Percentiles rank a stretch among this genome's conserved stretches.
phyloP scores from a whole-genome alignment of 2,888 invertebrate species.

The Melanostoma scalare region DNA sequence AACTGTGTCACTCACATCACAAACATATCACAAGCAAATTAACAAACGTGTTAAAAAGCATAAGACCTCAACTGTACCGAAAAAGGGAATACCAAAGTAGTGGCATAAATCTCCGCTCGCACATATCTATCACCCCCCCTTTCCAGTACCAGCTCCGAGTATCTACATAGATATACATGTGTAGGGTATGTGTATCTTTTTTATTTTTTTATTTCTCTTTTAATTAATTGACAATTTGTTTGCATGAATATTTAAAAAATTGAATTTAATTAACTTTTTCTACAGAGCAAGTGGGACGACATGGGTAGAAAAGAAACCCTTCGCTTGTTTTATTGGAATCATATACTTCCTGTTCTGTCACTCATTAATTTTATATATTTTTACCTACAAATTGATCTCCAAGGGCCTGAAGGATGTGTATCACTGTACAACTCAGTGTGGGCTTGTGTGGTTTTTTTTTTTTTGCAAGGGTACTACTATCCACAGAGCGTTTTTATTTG shows the following conservation, averaged over 20 bases:
- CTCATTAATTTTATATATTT: conserved; percentile 52
- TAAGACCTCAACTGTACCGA: conserved; percentile 46
- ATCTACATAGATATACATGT: not conserved
- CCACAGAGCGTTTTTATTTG: conserved; percentile 31
- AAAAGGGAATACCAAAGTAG: conserved; percentile 59
- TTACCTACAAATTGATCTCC: conserved; percentile 51
- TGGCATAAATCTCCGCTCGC: conserved; percentile 21
- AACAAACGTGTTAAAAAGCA: conserved; percentile 51
- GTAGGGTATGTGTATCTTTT: not conserved
- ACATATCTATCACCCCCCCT: not conserved
- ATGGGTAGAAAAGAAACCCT: conserved; percentile 70
- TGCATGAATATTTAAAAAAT: conserved; percentile 75
- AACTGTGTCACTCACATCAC: conserved; percentile 57
- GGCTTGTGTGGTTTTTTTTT: conserved; percentile 24
- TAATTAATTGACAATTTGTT: conserved; percentile 74
- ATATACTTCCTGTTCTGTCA: conserved; percentile 17
- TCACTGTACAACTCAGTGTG: not conserved
- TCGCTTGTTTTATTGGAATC: conserved; percentile 39
- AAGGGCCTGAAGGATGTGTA: conserved; percentile 51
- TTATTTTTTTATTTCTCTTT: conserved; percentile 24
- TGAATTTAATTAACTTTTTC: conserved; percentile 80
- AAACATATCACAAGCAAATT: conserved; percentile 42
- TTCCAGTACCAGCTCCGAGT: not conserved
- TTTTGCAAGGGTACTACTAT: conserved; percentile 16
- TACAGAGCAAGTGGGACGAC: conserved; percentile 40